Evolutionary conservation across 2,888 invertebrate genomes (phyloP).

Genomic region (Brenthis hecate): DNA sequence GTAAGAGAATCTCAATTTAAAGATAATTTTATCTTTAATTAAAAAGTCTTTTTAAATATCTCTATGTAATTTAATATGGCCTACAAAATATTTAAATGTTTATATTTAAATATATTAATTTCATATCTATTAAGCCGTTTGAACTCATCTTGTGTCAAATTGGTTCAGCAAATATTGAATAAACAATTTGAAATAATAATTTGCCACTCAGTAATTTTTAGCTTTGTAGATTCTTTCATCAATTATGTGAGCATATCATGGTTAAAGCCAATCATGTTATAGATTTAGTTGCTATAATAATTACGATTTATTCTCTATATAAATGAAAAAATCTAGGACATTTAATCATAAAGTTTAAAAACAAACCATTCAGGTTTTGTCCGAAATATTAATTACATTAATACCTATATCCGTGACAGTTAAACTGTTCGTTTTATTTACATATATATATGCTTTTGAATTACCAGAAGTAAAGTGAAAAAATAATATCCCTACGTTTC

Average conservation of each 20-base stretch:
- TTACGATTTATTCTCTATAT: conserved; percentile 56
- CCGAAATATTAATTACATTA: too few species aligned
- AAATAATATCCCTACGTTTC: neutral
- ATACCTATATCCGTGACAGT: too few species aligned
- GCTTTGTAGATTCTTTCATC: conserved; percentile 64
- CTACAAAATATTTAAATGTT: neutral
- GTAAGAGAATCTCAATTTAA: conserved; percentile 15
- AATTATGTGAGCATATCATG: conserved; percentile 71
- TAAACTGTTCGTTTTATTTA: neutral
- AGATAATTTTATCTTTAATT: conserved; percentile 3
- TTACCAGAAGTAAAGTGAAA: too few species aligned
- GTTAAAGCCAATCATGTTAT: conserved; percentile 54
- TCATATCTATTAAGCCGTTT: conserved; percentile 4
- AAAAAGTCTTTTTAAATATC: conserved; percentile 1
- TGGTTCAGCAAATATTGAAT: neutral
- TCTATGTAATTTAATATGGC: conserved; percentile 8
- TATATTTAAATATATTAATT: neutral
- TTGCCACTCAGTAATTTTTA: neutral
- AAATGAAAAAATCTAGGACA: conserved; percentile 34
- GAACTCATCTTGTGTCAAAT: neutral
- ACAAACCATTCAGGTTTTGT: too few species aligned
- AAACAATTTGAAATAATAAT: conserved; percentile 5
- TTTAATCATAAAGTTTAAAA: neutral
- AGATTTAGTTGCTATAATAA: conserved; percentile 60
- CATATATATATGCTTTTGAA: neutral